Evolutionary conservation across 1,140 invertebrate species (phyloP), one percentile per base, ranked within the genome.

Genomic region (Zaprionus nigranus): DNA sequence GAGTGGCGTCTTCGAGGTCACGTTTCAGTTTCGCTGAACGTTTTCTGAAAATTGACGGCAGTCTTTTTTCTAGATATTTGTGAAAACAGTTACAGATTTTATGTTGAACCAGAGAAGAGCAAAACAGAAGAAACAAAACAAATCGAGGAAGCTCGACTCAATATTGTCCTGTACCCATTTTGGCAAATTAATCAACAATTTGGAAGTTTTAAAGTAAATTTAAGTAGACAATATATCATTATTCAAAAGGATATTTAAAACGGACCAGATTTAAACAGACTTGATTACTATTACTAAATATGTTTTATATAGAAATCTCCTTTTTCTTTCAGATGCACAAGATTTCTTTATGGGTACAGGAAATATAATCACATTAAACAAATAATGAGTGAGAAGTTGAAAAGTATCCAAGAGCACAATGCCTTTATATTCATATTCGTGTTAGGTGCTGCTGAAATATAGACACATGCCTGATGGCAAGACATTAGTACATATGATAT

Each of bases 1-100:
- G 93, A 2, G 97, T 97, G 15, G 98, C 98, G 92, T 99, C 98
- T 93, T 98, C 97, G 30, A 99, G 93, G 82, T 99, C 97, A 93
- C 97, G 96, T 92, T 97, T 96, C 91, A 99, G 94, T 93, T 96
- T 97, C 60, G 96, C 96, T 93, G 97, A 97, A 91, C 96, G 95
- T 94, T 97, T 97, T 93, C 97, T 98, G 94, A 93, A 93, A 85
- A 92, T 90, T 87, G 92, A 93, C 91, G 91, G 90, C 92, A 93
- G 91, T 92, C 92, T 93, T 92, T 92, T 92, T 92, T 92, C 84
- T 92, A 90, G 86, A 92, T 92, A 79, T 92, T 79, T 86, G 88
- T 76, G 85, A 91, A 91, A 91, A 86, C 79, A 85, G 82, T 90
- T 91, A 90, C 81, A 91, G 78, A 88, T 82, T 90, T 79, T 87